phyloP scores from a whole-genome alignment of 2,113 vertebrate genomes.

The Apodemus sylvaticus region DNA sequence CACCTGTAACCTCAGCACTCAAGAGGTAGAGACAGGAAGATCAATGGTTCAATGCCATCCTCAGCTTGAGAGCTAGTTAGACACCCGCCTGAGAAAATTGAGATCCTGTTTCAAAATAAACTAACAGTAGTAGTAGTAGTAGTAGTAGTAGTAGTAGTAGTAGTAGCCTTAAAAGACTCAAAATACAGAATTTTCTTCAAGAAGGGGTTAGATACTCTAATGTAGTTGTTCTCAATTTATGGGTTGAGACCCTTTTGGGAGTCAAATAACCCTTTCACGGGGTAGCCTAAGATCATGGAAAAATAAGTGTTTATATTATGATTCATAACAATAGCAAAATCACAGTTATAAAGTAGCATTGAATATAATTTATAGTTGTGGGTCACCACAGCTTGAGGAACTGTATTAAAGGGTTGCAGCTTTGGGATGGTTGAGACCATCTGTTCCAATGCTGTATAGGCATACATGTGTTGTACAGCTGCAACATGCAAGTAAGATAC shows the following conservation, averaged over 20 bases:
- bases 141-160: too few species aligned
- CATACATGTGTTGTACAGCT: not conserved
- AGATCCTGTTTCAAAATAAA: not conserved
- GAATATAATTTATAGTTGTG: too few species aligned
- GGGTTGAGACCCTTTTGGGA: too few species aligned
- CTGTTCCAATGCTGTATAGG: not conserved
- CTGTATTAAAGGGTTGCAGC: too few species aligned
- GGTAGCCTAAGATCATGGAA: too few species aligned
- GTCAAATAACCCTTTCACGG: too few species aligned
- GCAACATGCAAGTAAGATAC: not conserved
- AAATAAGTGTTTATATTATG: too few species aligned
- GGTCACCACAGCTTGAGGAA: too few species aligned
- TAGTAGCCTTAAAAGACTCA: not conserved
- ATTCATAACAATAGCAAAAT: too few species aligned
- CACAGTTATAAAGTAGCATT: too few species aligned
- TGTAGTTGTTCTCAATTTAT: not conserved
- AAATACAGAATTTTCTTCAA: not conserved
- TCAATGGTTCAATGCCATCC: not conserved
- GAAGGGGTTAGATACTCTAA: not conserved
- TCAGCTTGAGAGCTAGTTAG: not conserved
- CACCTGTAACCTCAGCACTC: not conserved
- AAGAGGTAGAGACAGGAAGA: not conserved
- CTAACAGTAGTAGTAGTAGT: not conserved
- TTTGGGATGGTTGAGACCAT: not conserved
- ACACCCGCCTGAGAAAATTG: not conserved